A percentile compares a stretch with the other conserved stretches of the same genome.
Evolutionary conservation across 2,797 vertebrate genomes (phyloP).

Genomic region (Peromyscus eremicus): DNA sequence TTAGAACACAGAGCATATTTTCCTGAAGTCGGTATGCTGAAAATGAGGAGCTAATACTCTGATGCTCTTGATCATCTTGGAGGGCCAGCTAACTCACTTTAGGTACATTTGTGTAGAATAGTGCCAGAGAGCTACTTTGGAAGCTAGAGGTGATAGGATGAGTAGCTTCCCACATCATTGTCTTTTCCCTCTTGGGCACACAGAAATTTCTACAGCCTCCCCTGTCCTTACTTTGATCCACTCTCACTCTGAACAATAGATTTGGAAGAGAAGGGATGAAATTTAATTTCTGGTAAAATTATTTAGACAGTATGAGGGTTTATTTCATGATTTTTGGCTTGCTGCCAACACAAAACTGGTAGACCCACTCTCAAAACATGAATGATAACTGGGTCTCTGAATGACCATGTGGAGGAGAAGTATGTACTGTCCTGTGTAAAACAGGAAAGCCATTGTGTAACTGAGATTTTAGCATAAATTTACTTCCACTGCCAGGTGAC

Average conservation of each 20-base stretch:
- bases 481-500: not conserved
- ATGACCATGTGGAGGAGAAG: not conserved
- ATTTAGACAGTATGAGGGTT: not conserved
- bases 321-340: too few species aligned
- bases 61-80: not conserved
- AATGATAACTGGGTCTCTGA: not conserved
- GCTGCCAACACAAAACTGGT: not conserved
- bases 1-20: not conserved
- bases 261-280: constrained; percentile 20
- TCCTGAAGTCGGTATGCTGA: not conserved
- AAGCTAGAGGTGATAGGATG: not conserved
- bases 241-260: not conserved
- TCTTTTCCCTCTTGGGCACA: not conserved
- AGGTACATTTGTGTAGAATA: not conserved
- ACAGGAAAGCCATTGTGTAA: not conserved
- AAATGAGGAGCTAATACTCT: not conserved
- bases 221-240: not conserved
- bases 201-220: not conserved
- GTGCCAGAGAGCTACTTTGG: not conserved
- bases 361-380: not conserved
- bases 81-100: not conserved
- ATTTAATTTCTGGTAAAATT: constrained; percentile 29
- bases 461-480: constrained; percentile 1
- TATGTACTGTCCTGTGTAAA: not conserved
- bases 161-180: not conserved